Percentiles rank a stretch among this genome's conserved stretches.
phyloP scores from a whole-genome alignment of 2,797 vertebrate species.

The Cyprinodon diabolis region DNA sequence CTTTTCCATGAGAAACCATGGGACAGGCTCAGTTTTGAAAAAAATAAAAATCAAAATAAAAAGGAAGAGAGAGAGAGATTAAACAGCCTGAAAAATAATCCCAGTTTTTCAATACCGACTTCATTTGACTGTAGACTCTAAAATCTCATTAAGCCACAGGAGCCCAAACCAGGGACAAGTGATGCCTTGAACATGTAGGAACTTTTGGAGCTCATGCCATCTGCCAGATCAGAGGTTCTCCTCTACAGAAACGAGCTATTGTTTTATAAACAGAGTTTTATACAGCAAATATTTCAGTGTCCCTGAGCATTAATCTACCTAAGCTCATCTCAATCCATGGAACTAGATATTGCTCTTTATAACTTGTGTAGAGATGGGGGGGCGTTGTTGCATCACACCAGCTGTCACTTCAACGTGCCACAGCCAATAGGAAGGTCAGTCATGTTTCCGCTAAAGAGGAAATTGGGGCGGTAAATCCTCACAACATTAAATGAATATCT shows the following conservation, averaged over 20 bases:
- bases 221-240: slow-evolving; percentile 74
- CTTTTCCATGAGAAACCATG: slow-evolving; percentile 77
- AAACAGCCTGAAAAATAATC: slow-evolving; percentile 79
- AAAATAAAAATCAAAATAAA: slow-evolving; percentile 53
- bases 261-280: slow-evolving; percentile 84
- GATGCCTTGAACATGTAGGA: slow-evolving; percentile 67
- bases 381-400: slow-evolving; percentile 80
- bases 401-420: slow-evolving; percentile 75
- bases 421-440: slow-evolving; percentile 67
- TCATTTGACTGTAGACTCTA: slow-evolving; percentile 74
- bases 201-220: slow-evolving; percentile 71
- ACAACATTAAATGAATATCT: slow-evolving; percentile 39
- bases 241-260: slow-evolving; percentile 74
- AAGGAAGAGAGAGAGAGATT: slow-evolving; percentile 75
- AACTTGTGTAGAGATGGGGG: slow-evolving; percentile 72
- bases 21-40: slow-evolving; percentile 66
- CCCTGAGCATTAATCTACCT: slow-evolving; percentile 81
- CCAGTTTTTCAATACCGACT: slow-evolving; percentile 73
- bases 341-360: slow-evolving; percentile 85
- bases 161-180: slow-evolving; percentile 58
- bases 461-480: slow-evolving; percentile 65
- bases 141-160: slow-evolving; percentile 77
- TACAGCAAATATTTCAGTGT: slow-evolving; percentile 82
- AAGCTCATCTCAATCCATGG: slow-evolving; percentile 79
- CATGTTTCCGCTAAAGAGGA: slow-evolving; percentile 45